These are phyloP conservation scores for Planiliza haematocheilus DNA, from an alignment of 2,113 vertebrate species.

Conservation along the genomic window DNA sequence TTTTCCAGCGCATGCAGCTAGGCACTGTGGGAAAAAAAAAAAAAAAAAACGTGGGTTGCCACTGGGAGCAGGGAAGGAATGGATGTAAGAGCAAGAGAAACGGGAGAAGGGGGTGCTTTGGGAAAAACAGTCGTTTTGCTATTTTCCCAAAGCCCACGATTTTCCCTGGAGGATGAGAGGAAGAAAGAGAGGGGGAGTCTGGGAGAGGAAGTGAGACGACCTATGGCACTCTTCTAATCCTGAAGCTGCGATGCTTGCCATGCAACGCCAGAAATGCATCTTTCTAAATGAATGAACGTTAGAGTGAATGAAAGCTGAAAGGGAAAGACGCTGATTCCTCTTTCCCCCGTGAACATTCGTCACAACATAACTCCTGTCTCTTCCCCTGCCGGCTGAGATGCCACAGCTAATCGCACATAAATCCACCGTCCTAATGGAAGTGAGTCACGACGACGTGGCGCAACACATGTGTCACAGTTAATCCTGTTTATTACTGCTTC, in stretches of 20 bases:
- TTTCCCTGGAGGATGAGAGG: constrained; percentile 53
- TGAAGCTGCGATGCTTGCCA: constrained; percentile 3
- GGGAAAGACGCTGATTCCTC: not conserved
- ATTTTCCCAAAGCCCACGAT: constrained; percentile 68
- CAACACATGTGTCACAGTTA: constrained; percentile 9
- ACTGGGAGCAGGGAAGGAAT: constrained; percentile 36
- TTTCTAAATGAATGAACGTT: not conserved
- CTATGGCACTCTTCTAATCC: constrained; percentile 43
- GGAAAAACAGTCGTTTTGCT: constrained; percentile 70
- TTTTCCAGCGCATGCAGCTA: constrained; percentile 52
- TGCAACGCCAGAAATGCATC: not conserved
- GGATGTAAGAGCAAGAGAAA: constrained; percentile 45
- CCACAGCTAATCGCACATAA: not conserved
- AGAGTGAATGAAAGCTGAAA: not conserved
- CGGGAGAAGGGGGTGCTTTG: constrained; percentile 52
- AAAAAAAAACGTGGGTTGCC: constrained; percentile 15
- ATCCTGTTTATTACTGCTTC: constrained; percentile 10
- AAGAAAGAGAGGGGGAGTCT: not conserved
- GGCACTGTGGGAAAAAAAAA: constrained; percentile 74
- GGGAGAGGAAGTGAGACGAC: constrained; percentile 64
- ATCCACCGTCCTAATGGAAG: constrained; percentile 14
- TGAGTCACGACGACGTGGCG: constrained; percentile 39
- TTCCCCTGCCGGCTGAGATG: no score
- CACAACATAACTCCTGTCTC: constrained; percentile 18
- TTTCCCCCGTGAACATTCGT: constrained; percentile 3